Base-by-base conservation (phyloP, 1,140 invertebrate species). In the Zaprionus vittiger region DNA sequence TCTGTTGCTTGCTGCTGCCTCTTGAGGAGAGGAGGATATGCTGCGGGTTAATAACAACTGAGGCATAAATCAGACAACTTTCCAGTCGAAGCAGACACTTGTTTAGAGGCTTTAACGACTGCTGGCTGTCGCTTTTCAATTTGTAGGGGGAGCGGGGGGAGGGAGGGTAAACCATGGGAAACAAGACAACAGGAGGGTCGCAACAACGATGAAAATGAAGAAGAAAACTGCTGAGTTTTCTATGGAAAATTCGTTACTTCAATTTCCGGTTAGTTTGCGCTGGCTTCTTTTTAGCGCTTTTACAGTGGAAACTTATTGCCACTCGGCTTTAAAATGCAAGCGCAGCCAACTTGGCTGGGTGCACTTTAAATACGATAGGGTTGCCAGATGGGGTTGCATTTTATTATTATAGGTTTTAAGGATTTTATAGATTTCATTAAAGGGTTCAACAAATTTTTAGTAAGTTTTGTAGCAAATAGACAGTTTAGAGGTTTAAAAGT, bases 1-100 rank as follows among this genome's bases (percentile, higher is more conserved):
- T 73, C 26, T 54, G 49, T 17, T 41, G 38, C 28, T 7, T 7
- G 28, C 6, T 41, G 38, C 6, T 41, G 38, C 41, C 41, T n/a
- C 41, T 17, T 47, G n/a, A 4, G 9, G 7, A 47, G 41, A 47
- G n/a, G 41, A 34, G 41, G 41, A 34, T 60, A 14, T 22, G 62
- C 52, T 64, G 61, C 74, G 37, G 70, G 47, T 73, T 72, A 73
- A 77, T 73, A 77, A 73, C 75, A 62, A 61, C 44, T 63, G 62
- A 49, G 47, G 44, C 71, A 77, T 77, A 77, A 77, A 77, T 73
- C 75, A 77, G 64, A 63, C 71, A 73, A 73, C 65, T 61, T 73
- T 66, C 73, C 34, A 66, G 34, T 77, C 34, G 17, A 60, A 60
- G 41, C 49, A 20, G 49, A 38, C 28, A 37, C 37, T 37, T 34